Percentiles rank a stretch among this genome's conserved stretches.
These are phyloP conservation scores for Steinernema carpocapsae DNA, from an alignment of 2,888 invertebrate genomes.

Conservation along the genomic window DNA sequence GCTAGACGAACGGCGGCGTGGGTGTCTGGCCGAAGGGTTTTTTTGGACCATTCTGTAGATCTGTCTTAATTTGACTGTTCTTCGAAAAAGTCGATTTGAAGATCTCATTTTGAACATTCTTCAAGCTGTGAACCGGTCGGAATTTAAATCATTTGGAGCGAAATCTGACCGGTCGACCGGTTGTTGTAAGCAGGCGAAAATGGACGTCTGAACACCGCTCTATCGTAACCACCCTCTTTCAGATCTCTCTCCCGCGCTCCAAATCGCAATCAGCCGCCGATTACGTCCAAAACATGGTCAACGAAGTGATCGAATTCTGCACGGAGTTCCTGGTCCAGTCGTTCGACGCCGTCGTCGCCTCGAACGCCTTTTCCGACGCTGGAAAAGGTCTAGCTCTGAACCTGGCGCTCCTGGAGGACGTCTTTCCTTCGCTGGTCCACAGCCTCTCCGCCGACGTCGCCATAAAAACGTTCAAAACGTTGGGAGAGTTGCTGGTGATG, in stretches of 20 bases:
- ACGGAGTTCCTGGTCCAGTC: conserved; percentile 81
- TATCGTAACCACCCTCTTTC: no score
- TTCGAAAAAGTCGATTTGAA: no score
- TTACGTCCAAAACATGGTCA: conserved; percentile 81
- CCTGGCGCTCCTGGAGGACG: conserved; percentile 80
- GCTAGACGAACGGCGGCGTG: no score
- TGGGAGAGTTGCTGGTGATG: conserved; percentile 66
- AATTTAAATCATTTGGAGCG: no score
- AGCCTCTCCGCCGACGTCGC: conserved; percentile 82
- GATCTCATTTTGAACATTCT: no score
- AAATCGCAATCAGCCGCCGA: conserved; percentile 78
- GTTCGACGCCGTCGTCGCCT: conserved; percentile 79
- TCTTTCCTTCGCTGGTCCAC: conserved; percentile 80
- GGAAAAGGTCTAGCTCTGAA: conserved; percentile 79
- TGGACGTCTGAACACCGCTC: no score
- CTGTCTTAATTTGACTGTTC: no score
- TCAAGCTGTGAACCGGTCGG: no score
- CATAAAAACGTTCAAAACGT: conserved; percentile 79
- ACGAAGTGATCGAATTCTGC: conserved; percentile 81
- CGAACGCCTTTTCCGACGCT: conserved; percentile 76
- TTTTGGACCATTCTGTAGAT: no score
- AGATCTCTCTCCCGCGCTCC: conserved; percentile 54
- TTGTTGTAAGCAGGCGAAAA: no score
- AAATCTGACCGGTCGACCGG: no score
- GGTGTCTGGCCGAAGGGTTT: no score